Evolutionary conservation across 2,888 invertebrate species (phyloP), one percentile per base, ranked within the genome.

Genomic region (Mythimna lalbum): DNA sequence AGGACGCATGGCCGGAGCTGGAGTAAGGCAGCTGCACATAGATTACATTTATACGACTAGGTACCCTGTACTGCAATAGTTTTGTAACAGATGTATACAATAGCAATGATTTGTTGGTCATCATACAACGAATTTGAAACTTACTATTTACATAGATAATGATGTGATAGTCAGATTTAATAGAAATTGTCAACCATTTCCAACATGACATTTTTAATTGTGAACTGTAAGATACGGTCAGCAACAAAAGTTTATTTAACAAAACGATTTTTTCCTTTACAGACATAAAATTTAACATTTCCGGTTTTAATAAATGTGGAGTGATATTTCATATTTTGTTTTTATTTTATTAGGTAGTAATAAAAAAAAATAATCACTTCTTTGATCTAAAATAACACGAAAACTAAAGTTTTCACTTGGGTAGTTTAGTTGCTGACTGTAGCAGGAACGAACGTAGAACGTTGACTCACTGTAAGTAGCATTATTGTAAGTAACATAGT

Each of bases 401-500:
- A 19, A 19, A 43, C 17, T 43, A 14, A 17, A 43, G 43, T 14
- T 43, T 43, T 19, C 5, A 6, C 2, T 43, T 6, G 43, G 43
- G 17, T 43, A 19, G 17, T 43, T 43, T 43, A 19, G 43, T 43
- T 43, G 17, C 43, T 43, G 17, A 49, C 14, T 49, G n/a, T 49
- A 49, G 6, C 6, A 31, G 21, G 10, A 19, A 52, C 21, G 9
- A 52, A n/a, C n/a, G n/a, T 43, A 17, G 31, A 55, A 31, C 31
- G 53, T 60, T 73, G 67, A 50, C 60, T 55, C 17, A 60, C 76
- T 60, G 73, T 55, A 67, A 39, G 10, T 49, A 49, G 23, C 33
- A n/a, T n/a, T 33, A 21, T 14, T 27, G n/a, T n/a, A n/a, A n/a
- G n/a, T n/a, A 9, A 50, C 31, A 55, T 31, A n/a, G 50, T 61